Conservation (phyloP, 2,113 vertebrate species). For the Salminus brasiliensis region DNA sequence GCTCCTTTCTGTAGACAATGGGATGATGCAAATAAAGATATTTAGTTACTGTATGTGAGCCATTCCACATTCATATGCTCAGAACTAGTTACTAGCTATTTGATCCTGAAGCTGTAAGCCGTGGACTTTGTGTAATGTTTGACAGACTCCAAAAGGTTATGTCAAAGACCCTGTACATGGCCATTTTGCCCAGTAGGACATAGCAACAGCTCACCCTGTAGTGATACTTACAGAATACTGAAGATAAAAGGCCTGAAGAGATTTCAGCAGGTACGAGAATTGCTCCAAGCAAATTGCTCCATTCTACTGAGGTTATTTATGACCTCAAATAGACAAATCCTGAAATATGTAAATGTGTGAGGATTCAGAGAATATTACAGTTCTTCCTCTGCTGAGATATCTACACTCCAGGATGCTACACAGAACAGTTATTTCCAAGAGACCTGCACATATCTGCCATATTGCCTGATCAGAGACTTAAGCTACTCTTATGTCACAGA, state of each 20-base stretch:
- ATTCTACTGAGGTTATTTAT: not conserved
- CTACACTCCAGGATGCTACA: no score
- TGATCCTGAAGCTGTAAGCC: not conserved
- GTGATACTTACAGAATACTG: not conserved
- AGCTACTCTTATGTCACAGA: not conserved
- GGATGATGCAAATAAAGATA: not conserved
- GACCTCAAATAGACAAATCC: not conserved
- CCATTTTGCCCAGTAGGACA: not conserved
- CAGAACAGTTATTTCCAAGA: no score
- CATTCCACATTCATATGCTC: no score
- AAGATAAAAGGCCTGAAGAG: not conserved
- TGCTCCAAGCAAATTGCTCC: not conserved
- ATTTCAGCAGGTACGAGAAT: not conserved
- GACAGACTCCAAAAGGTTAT: not conserved
- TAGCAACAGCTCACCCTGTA: not conserved
- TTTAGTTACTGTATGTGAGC: not conserved
- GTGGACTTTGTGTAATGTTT: not conserved
- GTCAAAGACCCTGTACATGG: no score
- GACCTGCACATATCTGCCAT: not conserved
- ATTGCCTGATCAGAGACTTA: not conserved
- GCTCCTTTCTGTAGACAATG: not conserved
- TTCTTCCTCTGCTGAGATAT: not conserved
- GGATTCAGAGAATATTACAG: not conserved
- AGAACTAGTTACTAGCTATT: not conserved
- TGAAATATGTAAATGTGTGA: not conserved